Evolutionary conservation across 1,140 invertebrate genomes (phyloP).

Genomic region (Araneus ventricosus): DNA sequence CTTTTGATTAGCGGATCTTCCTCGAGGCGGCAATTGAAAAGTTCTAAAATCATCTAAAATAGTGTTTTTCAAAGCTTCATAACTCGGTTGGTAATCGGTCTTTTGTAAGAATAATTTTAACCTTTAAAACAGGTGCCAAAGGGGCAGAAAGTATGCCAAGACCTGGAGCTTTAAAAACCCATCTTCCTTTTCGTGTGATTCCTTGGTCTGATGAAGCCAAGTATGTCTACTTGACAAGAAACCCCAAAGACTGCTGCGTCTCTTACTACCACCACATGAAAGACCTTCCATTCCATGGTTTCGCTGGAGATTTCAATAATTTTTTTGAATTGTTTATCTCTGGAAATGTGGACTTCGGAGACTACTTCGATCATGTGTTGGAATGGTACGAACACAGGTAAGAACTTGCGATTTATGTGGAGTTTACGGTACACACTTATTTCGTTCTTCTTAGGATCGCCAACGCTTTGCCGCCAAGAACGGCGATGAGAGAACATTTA

Average conservation of each 20-base stretch:
- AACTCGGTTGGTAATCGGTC: too few species aligned
- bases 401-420: too few species aligned
- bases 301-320: conserved; percentile 80
- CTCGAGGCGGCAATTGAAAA: too few species aligned
- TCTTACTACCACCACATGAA: conserved; percentile 86
- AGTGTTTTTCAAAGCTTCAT: too few species aligned
- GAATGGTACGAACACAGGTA: conserved; percentile 77
- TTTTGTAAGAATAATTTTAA: too few species aligned
- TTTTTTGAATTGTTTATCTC: conserved; percentile 79
- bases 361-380: conserved; percentile 74
- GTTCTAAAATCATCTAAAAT: too few species aligned
- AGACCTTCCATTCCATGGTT: conserved; percentile 72
- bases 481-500: too few species aligned
- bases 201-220: conserved; percentile 81
- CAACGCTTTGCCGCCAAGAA: too few species aligned
- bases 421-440: too few species aligned
- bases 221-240: conserved; percentile 88
- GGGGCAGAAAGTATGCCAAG: conserved; percentile 53
- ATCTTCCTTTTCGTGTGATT: conserved; percentile 66
- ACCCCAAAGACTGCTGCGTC: conserved; percentile 90
- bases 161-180: conserved; percentile 67
- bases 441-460: too few species aligned
- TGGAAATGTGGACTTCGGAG: conserved; percentile 79
- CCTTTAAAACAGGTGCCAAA: conserved; percentile 13
- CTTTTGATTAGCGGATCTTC: too few species aligned